Base-by-base conservation (phyloP, 1,140 invertebrate genomes). In the Thrips palmi region DNA sequence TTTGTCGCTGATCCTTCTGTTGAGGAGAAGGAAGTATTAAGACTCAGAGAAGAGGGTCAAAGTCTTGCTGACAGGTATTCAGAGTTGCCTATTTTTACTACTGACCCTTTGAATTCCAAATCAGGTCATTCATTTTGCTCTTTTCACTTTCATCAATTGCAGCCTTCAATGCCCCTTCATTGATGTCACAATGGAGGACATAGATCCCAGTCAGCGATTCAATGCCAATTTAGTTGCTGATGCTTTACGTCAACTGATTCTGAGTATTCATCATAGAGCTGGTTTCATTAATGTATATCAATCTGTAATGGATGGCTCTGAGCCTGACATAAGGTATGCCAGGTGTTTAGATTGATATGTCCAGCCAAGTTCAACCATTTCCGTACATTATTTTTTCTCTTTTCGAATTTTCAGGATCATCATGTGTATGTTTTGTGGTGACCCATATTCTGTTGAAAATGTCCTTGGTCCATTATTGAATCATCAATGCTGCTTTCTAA, bases 361-460 rank as follows among this genome's bases (percentile, higher is more conserved):
- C 6, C 6, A 10, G 17, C 6, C 30, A 2, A 35, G 5, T 11
- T 33, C 8, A 31, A 34, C 11, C 10, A 42, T 40, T 32, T 25
- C 12, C 15, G 4, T 12, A 10, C 14, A 15, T 15, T 27, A 6
- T 17, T 34, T 39, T 35, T 12, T 39, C 10, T 10, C 20, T 22
- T 6, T 37, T 47, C 45, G 33, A 41, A 39, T 40, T 57, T 63
- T 52, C 49, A 79, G 80, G 46, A 86, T 97, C 57, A 84, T 94
- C 49, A 83, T 96, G 72, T 94, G 88, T 56, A 79, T 96, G 70
- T 89, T 96, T 56, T 97, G 92, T 62, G 91, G 89, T 29, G 92
- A 97, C 62, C 83, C 86, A 11, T 94, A 82, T 52, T 79, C 78
- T 1, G 74, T 91, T 27, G 87, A 92, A 56, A 80, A 85, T 45